A percentile compares a stretch with the other conserved stretches of the same genome.
These are phyloP conservation scores for Drosophila neotestacea DNA, from an alignment of 2,888 invertebrate genomes.

Conservation along the genomic window DNA sequence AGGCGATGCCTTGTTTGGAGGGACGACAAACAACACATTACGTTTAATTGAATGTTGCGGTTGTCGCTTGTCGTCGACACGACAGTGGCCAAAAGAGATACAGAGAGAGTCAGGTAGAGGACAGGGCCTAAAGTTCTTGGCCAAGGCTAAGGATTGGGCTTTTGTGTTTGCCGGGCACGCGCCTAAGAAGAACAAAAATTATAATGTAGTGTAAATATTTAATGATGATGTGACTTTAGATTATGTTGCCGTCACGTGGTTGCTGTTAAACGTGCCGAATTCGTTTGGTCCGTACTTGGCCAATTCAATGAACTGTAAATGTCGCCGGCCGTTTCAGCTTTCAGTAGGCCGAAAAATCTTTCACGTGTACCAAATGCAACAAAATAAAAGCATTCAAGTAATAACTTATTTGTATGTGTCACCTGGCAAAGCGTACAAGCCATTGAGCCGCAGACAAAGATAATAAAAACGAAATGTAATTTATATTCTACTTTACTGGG, in stretches of 20 bases:
- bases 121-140: constrained; percentile 12
- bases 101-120: neutral
- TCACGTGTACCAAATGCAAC: constrained; percentile 20
- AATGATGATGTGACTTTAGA: constrained; percentile 77
- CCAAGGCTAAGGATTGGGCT: constrained; percentile 24
- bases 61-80: constrained; percentile 56
- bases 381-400: constrained; percentile 15
- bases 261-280: constrained; percentile 60
- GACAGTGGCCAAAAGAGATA: constrained; percentile 7
- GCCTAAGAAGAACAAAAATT: constrained; percentile 61
- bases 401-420: constrained; percentile 33
- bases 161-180: constrained; percentile 55
- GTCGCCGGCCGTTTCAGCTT: constrained; percentile 26
- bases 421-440: constrained; percentile 3
- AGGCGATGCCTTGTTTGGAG: constrained; percentile 37
- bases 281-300: constrained; percentile 34
- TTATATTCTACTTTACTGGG: constrained; percentile 12
- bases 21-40: constrained; percentile 78
- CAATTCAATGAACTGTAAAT: constrained; percentile 73
- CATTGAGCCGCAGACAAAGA: constrained; percentile 41
- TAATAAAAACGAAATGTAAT: constrained; percentile 34
- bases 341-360: constrained; percentile 3
- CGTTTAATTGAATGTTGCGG: constrained; percentile 80
- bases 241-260: constrained; percentile 67
- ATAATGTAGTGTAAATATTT: constrained; percentile 81